Evolutionary conservation across 2,888 invertebrate species (phyloP), one percentile per base, ranked within the genome.

Genomic region (Tipula vernalis): DNA sequence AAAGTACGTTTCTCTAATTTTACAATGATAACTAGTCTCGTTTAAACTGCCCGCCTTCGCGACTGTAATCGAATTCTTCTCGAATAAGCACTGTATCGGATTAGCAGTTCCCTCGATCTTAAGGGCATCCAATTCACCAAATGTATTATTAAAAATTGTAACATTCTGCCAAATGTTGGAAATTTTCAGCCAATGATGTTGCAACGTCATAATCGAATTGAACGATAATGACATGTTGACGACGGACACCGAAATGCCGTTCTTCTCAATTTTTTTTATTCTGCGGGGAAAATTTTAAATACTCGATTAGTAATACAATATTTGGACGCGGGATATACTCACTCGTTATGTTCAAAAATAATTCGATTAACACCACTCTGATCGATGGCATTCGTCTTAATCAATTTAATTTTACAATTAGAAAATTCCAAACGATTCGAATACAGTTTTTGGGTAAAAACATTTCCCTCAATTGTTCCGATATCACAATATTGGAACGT

Each of bases 351-450:
- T 0, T 88, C 88, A n/a, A 91, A 88, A 18, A 90, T 89, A 4
- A 91, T 87, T 71, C 89, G 90, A 28, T 89, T 89, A 5, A 91
- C 91, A 87, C 91, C 91, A 87, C 91, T 91, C 36, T 90, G 91
- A 87, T 89, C 89, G 86, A 92, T 91, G 0, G 91, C 91, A 87
- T 90, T 89, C 36, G 89, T 90, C 85, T 91, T 91, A 51, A 92
- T 91, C 10, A 88, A 89, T 5, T 90, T 90, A 28, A 92, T 92
- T 42, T 85, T 39, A 18, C 85, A 85, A 42, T 42, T 42, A 18
- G 42, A 41, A 44, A 85, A 85, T 44, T 85, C 85, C 57, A 28
- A 71, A 86, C 83, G 18, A 36, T 28, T 85, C 18, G 41, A 39
- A 18, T 85, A 85, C 15, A 85, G 12, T 18, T 90, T 91, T 86